Base-by-base conservation (phyloP, 1,140 invertebrate genomes). In the Bicyclus anynana region DNA sequence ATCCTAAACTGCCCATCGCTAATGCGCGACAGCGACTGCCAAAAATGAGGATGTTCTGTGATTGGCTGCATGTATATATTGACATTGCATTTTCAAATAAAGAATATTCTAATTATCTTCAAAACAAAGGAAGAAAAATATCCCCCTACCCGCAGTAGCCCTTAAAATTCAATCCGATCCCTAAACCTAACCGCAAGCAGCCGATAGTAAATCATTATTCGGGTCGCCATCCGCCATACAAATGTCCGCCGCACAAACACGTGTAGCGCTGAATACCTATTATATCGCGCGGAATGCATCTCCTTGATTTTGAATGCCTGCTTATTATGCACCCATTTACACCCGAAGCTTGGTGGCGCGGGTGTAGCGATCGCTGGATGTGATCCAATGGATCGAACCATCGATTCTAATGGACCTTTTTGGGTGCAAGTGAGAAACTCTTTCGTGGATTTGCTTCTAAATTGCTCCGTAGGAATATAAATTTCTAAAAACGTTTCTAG, bases 241-340 rank as follows among this genome's bases (percentile, higher is more conserved):
- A 83, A 77, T 74, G 80, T 83, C 80, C 47, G 55, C 54, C 65
- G 67, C 63, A 67, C 67, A 62, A 76, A 83, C 77, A 83, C 68
- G 77, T 83, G 80, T 83, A 76, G 29, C 72, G 65, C 52, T 67
- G 67, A 61, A 62, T 58, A 58, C 74, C 77, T 77, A 83, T 83
- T 80, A 79, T 83, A 77, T 65, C 53, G 79, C 72, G 69, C 74
- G 76, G 74, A 65, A 65, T 62, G 62, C 53, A 54, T 56, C 50
- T 42, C 38, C 52, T 59, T 65, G 63, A 65, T 65, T 84, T 84
- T 84, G 80, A 81, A 84, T 84, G 78, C 67, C 58, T 68, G 57
- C 77, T 84, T 84, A 84, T 84, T 84, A 84, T 84, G 80, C 80
- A 80, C 74, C 80, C 80, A 84, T 84, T 84, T 81, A 84, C 80